A percentile compares a stretch with the other conserved stretches of the same genome.
These are phyloP conservation scores for Glyphotaelius pellucidus DNA, from an alignment of 2,888 invertebrate genomes.

Conservation along the genomic window DNA sequence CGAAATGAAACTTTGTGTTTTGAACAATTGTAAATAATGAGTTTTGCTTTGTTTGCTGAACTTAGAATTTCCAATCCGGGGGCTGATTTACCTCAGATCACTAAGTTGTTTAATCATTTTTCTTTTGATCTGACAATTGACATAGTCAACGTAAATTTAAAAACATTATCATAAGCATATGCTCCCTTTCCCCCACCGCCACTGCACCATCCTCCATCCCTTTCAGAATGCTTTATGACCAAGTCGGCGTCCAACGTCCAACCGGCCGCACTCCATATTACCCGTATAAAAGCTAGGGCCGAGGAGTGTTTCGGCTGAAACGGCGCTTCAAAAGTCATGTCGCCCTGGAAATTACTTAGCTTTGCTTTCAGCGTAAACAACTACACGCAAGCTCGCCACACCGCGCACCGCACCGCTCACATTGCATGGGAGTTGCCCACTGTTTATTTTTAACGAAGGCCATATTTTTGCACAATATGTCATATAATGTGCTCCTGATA, in stretches of 20 bases:
- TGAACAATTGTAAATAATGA: too few species aligned
- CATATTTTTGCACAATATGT: not conserved
- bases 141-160: not conserved
- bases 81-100: not conserved
- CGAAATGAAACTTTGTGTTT: too few species aligned
- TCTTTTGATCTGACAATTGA: not conserved
- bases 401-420: not conserved
- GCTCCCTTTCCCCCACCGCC: not conserved
- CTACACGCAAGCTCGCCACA: constrained; percentile 34
- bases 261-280: constrained; percentile 36
- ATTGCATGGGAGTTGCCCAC: not conserved
- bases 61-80: not conserved
- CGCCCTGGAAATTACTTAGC: constrained; percentile 35
- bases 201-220: constrained; percentile 71
- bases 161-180: not conserved
- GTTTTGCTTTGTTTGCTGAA: not conserved
- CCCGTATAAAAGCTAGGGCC: constrained; percentile 9
- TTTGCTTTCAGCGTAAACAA: constrained; percentile 48
- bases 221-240: constrained; percentile 70
- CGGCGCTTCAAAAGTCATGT: constrained; percentile 51
- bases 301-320: constrained; percentile 41
- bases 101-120: not conserved
- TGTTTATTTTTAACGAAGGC: constrained; percentile 13
- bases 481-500: not conserved
- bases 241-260: constrained; percentile 20